Base-by-base conservation (phyloP, 2,888 invertebrate genomes). In the Calephelis perditalis region DNA sequence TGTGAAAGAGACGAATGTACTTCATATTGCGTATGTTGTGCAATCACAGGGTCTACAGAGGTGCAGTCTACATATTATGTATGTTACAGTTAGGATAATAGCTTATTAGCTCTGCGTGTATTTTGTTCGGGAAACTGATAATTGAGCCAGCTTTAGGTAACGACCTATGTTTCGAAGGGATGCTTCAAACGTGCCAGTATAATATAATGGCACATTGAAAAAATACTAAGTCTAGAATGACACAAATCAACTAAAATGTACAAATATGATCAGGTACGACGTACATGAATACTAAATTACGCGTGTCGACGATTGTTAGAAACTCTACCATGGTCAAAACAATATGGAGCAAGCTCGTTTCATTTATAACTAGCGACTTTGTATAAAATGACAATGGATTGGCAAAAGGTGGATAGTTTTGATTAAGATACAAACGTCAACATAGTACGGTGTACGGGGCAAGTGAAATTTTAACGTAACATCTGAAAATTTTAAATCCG, bases 221-320 rank as follows among this genome's bases (percentile, higher is more conserved):
- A 45, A 56, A 40, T 59, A 44, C 59, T 62, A 67, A 56, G 52
- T 58, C 57, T 56, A 56, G 44, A 57, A 47, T 60, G 56, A 76
- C 70, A 79, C 40, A 80, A 81, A 84, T 77, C 76, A 84, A 81
- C 79, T 82, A 84, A 71, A 78, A 76, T 75, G 77, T 76, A 76
- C 78, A 78, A 76, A 76, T 76, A 77, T 78, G 74, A 76, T 87
- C 85, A 87, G 85, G 87, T 87, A 87, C 86, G 73, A 79, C 68
- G 77, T 77, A 75, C 78, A 76, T 72, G 76, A 72, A 76, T 75
- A 78, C 71, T 70, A 75, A 76, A 74, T 72, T 74, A 78, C 77
- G 73, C 75, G 73, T 73, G 76, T 73, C 67, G 68, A 73, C 71
- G 70, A 71, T 80, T 82, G 83, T 84, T 85, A 84, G 81, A 79